Percentiles rank a stretch among this genome's conserved stretches.
Evolutionary conservation across 2,113 vertebrate genomes (phyloP).

Genomic region (Burhinus oedicnemus): DNA sequence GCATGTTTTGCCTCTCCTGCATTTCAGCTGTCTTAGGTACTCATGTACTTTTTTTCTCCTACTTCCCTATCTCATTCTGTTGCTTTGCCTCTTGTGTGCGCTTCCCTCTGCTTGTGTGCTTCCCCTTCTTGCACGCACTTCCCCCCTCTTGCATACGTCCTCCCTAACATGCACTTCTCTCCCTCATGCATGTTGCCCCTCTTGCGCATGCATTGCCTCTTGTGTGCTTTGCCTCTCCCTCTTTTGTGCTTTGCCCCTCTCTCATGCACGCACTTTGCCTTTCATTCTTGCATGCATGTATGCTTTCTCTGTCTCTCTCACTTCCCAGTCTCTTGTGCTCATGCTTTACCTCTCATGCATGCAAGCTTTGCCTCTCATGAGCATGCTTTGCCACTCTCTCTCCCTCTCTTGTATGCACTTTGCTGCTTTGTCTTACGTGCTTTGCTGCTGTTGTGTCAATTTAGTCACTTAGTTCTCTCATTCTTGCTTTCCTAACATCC

Average conservation of each 20-base stretch:
- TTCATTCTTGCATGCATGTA: background rate
- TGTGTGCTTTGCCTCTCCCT: background rate
- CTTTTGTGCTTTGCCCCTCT: background rate
- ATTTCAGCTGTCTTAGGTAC: background rate
- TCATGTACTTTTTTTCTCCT: background rate
- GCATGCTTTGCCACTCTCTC: background rate
- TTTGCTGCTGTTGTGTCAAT: background rate
- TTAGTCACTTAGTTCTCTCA: background rate
- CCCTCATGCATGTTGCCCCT: background rate
- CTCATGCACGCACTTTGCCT: background rate
- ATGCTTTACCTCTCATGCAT: background rate
- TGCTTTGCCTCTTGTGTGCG: background rate
- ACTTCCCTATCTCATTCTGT: background rate
- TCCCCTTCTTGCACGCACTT: background rate
- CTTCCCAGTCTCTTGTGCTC: background rate
- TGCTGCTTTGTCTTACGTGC: fast-evolving
- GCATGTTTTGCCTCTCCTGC: background rate
- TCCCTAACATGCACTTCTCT: background rate
- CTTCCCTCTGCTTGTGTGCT: background rate
- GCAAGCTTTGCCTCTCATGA: background rate
- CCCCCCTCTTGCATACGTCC: background rate
- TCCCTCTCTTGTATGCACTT: background rate
- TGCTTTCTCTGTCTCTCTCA: background rate
- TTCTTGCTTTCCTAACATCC: background rate
- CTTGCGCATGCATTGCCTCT: background rate